Base-by-base conservation (phyloP, 2,888 invertebrate genomes). In the Sclerodermus sp. region DNA sequence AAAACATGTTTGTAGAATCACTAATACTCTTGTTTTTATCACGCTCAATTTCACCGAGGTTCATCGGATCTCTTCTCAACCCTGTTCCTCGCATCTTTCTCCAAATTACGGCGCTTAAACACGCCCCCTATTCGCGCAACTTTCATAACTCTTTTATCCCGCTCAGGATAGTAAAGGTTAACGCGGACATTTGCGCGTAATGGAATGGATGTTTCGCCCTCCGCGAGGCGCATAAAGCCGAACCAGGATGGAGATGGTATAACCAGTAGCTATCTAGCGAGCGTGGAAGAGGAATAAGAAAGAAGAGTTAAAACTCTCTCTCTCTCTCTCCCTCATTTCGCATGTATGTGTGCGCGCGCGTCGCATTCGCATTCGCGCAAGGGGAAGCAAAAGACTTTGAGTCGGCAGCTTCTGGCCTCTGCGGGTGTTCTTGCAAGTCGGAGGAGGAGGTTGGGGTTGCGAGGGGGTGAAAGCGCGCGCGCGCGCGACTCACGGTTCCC, bases 1-100 rank as follows among this genome's bases (percentile, higher is more conserved):
- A 82, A 79, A 80, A 81, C 59, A 60, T 79, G 80, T 82, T 82
- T 81, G 80, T 82, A 82, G 82, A 79, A 80, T 78, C 70, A 74
- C 58, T 71, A 67, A 59, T 23, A 23, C 34, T 34, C 34, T 34
- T 13, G 12, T 10, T 16, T 16, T 17, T 6, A 14, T 43, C 16
- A 10, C 23, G 29, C 42, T 18, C 34, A 13, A 34, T 34, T 34
- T 34, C 34, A 34, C 34, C 34, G 12, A 12, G 12, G 34, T 8
- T n/a, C n/a, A n/a, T n/a, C n/a, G n/a, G n/a, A n/a, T n/a, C n/a
- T n/a, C n/a, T n/a, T n/a, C n/a, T n/a, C n/a, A n/a, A n/a, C n/a
- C n/a, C n/a, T n/a, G n/a, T n/a, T n/a, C n/a, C n/a, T n/a, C n/a
- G 3, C 14, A 13, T 31, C 17, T 45, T 32, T 16, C 38, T 34